These are phyloP conservation scores for Cotesia congregata DNA, from an alignment of 2,888 invertebrate genomes.

Conservation along the genomic window DNA sequence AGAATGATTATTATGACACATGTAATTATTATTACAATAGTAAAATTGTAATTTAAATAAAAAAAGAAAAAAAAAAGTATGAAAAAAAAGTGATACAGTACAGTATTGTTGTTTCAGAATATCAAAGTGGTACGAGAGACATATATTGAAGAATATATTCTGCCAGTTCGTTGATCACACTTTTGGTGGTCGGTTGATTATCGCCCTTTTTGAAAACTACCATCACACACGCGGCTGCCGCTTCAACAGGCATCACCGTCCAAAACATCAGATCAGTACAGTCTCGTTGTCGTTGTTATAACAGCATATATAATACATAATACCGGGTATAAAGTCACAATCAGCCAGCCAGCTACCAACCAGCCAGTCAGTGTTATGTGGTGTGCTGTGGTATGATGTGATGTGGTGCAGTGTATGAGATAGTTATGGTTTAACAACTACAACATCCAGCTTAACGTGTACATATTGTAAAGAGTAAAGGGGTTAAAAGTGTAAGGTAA, in stretches of 20 bases:
- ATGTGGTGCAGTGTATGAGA: constrained; percentile 11
- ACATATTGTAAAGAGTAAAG: not conserved
- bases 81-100: constrained; percentile 1
- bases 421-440: constrained; percentile 15
- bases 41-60: too few species aligned
- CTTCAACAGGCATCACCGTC: constrained; percentile 28
- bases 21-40: not conserved
- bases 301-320: not conserved
- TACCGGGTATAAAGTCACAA: not conserved
- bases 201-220: constrained; percentile 19
- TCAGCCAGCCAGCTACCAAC: not conserved
- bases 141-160: constrained; percentile 19
- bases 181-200: constrained; percentile 12
- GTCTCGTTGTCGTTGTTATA: not conserved
- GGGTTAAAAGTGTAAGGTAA: not conserved
- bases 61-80: not conserved
- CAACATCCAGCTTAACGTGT: not conserved
- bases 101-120: not conserved
- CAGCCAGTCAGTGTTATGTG: not conserved
- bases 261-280: constrained; percentile 8
- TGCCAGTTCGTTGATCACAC: constrained; percentile 24
- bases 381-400: not conserved
- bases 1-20: not conserved
- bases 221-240: constrained; percentile 24
- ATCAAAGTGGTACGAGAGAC: constrained; percentile 12